Evolutionary conservation across 2,888 invertebrate species (phyloP), one percentile per base, ranked within the genome.

Genomic region (Hyalella azteca): DNA sequence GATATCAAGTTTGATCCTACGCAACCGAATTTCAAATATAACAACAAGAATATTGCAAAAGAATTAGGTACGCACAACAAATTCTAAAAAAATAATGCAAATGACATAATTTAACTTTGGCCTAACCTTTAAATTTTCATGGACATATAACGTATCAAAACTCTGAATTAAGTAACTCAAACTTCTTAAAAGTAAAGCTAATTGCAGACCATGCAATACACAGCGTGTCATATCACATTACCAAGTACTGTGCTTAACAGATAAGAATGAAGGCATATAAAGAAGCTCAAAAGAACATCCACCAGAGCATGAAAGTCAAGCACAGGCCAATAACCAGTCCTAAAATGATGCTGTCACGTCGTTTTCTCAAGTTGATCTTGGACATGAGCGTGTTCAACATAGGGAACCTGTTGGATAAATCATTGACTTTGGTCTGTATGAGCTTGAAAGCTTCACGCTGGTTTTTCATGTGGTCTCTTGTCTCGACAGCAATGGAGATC

Each of bases 401-500:
- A 13, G 96, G 96, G 88, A 96, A 96, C 85, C 93, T 91, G 88
- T 96, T 97, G 11, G 96, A 93, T 86, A 99, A 92, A 87, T 96
- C 94, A 87, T 97, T 96, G 88, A 99, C 93, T 86, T 95, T 92
- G 11, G 95, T 96, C 89, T 96, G 95, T 87, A 98, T 92, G 60
- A 93, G 91, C 87, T 96, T 95, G 87, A 99, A 94, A 15, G 94
- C 92, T 84, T 94, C 93, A 78, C 96, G 91, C 88, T 99, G 98
- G 19, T 92, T 92, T 54, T 93, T 91, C 85, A 99, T 90, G 88
- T 97, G 95, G 85, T 99, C 98, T 86, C 96, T 93, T 3, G 98
- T 97, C 87, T 97, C 96, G 90, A 98, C 94, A 78, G 98, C 98
- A 88, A 99, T 96, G 87, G 94, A 94, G 85, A 98, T 97, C 89